These are phyloP conservation scores for Drosophila kanapiae DNA, from an alignment of 1,140 invertebrate genomes.

Conservation along the genomic window DNA sequence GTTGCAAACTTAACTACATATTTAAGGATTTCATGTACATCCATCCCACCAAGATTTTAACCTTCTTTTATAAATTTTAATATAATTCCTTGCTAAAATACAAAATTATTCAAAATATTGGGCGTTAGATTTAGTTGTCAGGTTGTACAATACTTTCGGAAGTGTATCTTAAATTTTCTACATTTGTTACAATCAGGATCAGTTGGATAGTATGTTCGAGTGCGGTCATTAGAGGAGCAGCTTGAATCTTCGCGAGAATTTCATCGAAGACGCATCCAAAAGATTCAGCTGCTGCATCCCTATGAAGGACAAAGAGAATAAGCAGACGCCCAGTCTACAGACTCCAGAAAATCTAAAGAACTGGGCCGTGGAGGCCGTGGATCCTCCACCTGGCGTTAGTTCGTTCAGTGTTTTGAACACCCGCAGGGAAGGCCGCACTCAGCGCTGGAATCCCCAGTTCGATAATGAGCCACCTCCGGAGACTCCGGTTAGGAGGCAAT, in stretches of 20 bases:
- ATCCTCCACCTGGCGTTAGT: slow-evolving; percentile 4
- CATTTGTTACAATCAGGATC: not conserved
- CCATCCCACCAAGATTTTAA: too few species aligned
- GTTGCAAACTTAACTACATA: too few species aligned
- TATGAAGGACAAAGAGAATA: not conserved
- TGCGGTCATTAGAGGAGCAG: not conserved
- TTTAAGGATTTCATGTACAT: too few species aligned
- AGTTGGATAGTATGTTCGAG: slow-evolving; percentile 1
- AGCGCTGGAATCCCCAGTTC: slow-evolving; percentile 9
- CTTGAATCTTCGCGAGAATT: not conserved
- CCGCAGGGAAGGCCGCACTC: not conserved
- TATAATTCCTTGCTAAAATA: too few species aligned
- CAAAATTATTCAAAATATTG: too few species aligned
- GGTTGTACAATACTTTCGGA: not conserved
- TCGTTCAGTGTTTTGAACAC: slow-evolving; percentile 7
- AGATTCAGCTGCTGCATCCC: not conserved
- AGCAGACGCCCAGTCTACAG: not conserved
- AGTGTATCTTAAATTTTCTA: too few species aligned
- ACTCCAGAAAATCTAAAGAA: not conserved
- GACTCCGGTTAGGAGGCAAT: not conserved
- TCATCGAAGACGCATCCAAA: not conserved
- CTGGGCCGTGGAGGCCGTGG: slow-evolving; percentile 33
- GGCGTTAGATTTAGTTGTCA: not conserved
- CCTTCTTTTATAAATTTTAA: too few species aligned
- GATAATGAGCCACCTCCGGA: not conserved